These are phyloP conservation scores for Alectura lathami DNA, from an alignment of 2,113 vertebrate genomes.

Conservation along the genomic window DNA sequence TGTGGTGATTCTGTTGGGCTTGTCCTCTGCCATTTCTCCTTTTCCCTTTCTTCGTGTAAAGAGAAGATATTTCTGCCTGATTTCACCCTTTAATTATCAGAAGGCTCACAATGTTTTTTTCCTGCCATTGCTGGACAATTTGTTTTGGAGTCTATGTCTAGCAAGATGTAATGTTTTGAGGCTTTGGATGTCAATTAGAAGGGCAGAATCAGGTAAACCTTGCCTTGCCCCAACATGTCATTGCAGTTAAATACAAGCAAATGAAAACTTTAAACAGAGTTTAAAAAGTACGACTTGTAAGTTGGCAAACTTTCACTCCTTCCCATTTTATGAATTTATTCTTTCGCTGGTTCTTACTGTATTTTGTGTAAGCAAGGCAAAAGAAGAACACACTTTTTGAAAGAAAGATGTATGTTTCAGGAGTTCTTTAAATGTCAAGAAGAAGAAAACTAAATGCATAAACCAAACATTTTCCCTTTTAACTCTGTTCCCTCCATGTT, in stretches of 20 bases:
- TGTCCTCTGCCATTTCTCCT: background rate
- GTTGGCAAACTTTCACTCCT: background rate
- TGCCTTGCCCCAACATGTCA: background rate
- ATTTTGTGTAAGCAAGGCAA: background rate
- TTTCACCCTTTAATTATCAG: background rate
- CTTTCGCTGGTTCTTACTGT: background rate
- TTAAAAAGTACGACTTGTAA: background rate
- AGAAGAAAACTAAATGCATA: background rate
- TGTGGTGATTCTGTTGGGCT: background rate
- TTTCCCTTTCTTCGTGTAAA: background rate
- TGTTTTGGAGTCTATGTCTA: background rate
- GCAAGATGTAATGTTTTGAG: background rate
- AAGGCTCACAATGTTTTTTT: background rate
- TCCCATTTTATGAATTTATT: background rate
- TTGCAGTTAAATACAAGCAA: background rate
- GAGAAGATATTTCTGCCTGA: background rate
- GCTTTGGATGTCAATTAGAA: background rate
- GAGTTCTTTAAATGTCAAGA: background rate
- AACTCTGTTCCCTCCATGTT: fast-evolving
- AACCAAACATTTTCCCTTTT: background rate
- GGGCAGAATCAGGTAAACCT: background rate
- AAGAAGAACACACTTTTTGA: background rate
- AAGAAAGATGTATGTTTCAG: background rate
- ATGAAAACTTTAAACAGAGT: background rate
- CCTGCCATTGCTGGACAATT: background rate